phyloP scores from a whole-genome alignment of 2,113 vertebrate genomes.

The Arothron firmamentum region DNA sequence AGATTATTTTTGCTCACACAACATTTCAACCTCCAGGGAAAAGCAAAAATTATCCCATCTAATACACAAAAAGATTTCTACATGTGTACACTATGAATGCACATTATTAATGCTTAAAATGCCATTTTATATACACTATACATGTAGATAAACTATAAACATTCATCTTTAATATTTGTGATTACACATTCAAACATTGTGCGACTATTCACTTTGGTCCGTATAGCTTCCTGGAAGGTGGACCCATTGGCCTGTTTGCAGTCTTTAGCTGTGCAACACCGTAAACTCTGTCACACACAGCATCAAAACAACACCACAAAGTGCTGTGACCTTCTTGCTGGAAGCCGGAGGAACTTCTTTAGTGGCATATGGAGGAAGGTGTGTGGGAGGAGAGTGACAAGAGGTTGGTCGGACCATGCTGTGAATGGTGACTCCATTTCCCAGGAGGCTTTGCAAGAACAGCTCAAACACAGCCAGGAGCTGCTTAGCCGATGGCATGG shows the following conservation, averaged over 20 bases:
- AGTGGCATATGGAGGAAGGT: constrained; percentile 63
- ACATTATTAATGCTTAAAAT: neutral
- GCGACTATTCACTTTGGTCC: too few relatives aligned
- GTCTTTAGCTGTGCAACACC: neutral
- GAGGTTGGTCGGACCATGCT: constrained; percentile 68
- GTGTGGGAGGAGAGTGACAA: constrained; percentile 67
- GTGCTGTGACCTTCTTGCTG: constrained; percentile 42
- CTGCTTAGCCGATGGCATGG: constrained; percentile 61
- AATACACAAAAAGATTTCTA: neutral
- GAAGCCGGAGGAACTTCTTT: constrained; percentile 71
- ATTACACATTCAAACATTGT: too few relatives aligned
- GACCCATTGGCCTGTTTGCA: neutral
- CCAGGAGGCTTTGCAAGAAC: constrained; percentile 57
- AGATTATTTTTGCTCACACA: constrained; percentile 13
- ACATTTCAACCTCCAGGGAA: constrained; percentile 14
- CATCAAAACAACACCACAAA: constrained; percentile 12
- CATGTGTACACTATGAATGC: too few relatives aligned
- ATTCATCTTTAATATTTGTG: too few relatives aligned
- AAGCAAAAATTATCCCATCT: neutral
- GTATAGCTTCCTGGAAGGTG: too few relatives aligned
- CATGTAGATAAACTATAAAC: too few relatives aligned
- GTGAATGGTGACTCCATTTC: constrained; percentile 66
- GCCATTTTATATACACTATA: neutral
- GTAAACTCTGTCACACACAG: neutral
- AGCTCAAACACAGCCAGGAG: constrained; percentile 54